Evolutionary conservation across 2,113 vertebrate genomes (phyloP), one percentile per base, ranked within the genome.

Genomic region (Grus americana): DNA sequence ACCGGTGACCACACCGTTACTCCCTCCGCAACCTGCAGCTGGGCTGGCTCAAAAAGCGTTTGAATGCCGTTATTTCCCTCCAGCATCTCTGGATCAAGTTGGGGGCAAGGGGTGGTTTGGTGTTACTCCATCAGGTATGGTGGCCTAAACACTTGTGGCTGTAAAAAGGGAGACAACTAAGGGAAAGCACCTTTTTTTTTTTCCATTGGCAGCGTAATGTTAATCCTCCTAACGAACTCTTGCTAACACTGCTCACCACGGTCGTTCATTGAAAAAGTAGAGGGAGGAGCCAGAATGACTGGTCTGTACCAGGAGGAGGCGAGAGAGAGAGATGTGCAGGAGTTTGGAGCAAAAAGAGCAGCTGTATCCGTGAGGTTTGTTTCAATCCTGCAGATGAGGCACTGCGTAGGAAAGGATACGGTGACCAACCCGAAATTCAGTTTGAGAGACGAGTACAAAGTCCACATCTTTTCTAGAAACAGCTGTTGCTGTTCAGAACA

Each of bases 171-270:
- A 71, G 30, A 36, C 23, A 27, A 29, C 42, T 24, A 38, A 72
- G n/a, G 0, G 0, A 83, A 83, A 73, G 18, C 16, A 74, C 10
- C 27, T 38, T 38, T 38, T 38, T 3, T 36, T 80, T 79, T 86
- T 55, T 34, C 49, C 26, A 46, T 22, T 47, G 46, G 36, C 22
- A 75, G 11, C 1, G 1, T 24, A 27, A 79, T 0, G 1, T 38
- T 55, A 71, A 59, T n/a, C 36, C 13, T 83, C 38, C 38, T 21
- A 59, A 76, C 0, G 16, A 84, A 68, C n/a, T 84, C 46, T 76
- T 32, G 27, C 32, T 92, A 63, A 36, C 46, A n/a, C 58, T 62
- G 24, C 46, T 76, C 40, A 30, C 32, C 16, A 11, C 58, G 32
- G 44, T 1, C 42, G 19, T 42, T 80, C 16, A 23, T 3, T 24